Evolutionary conservation across 1,140 invertebrate species (phyloP).

Genomic region (Pollicipes pollicipes): DNA sequence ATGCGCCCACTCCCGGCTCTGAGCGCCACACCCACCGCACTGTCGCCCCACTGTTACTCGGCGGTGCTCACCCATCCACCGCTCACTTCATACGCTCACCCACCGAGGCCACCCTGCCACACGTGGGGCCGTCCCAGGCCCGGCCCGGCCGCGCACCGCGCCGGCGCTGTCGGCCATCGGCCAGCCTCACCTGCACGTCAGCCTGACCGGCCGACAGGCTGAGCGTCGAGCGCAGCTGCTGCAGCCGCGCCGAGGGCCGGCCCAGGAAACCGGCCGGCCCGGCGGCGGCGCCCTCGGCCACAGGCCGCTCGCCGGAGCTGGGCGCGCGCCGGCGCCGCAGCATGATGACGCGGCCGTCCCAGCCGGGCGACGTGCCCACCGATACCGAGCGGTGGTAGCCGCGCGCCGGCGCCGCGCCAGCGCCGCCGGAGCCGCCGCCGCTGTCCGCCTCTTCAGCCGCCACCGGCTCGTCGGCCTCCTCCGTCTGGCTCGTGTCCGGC

Average conservation of each 20-base stretch:
- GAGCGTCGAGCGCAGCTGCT: constrained; percentile 20
- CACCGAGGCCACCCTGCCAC: no score
- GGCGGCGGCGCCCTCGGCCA: background rate
- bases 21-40: no score
- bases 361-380: background rate
- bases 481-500: background rate
- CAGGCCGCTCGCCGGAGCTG: background rate
- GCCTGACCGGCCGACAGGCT: constrained; percentile 10
- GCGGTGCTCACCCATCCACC: no score
- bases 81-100: no score
- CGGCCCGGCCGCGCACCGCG: no score
- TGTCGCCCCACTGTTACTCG: no score
- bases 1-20: no score
- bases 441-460: background rate
- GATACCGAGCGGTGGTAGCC: background rate
- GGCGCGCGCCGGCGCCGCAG: background rate
- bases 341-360: background rate
- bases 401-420: no score
- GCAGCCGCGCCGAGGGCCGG: constrained; percentile 16
- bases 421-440: background rate
- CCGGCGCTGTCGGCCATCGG: no score
- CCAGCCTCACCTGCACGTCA: constrained; percentile 20
- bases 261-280: constrained; percentile 8
- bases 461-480: background rate
- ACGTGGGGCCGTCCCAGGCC: no score